Evolutionary conservation across 2,113 vertebrate species (phyloP).

Genomic region (Corythaixoides concolor): DNA sequence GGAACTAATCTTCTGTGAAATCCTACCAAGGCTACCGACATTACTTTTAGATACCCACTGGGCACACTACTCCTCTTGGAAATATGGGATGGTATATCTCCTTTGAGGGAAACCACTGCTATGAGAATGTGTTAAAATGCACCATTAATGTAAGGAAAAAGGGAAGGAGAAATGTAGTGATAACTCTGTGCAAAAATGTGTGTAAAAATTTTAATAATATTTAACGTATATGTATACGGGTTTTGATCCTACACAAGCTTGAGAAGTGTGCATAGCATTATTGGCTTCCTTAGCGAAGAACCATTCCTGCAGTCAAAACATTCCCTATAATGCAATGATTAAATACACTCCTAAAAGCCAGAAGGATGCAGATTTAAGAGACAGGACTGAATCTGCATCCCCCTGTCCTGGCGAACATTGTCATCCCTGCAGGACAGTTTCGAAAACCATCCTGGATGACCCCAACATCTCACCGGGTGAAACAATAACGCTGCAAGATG

Average conservation of each 20-base stretch:
- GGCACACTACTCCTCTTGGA: background rate
- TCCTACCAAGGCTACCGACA: background rate
- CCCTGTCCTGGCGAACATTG: too few relatives aligned
- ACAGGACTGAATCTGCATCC: too few relatives aligned
- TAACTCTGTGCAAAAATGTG: background rate
- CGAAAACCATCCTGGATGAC: background rate
- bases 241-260: background rate
- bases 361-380: too few relatives aligned
- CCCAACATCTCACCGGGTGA: fast-evolving
- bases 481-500: background rate
- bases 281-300: too few relatives aligned
- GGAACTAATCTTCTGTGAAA: background rate
- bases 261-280: background rate
- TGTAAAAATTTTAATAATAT: background rate
- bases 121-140: background rate
- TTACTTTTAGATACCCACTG: fast-evolving
- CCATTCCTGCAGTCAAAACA: background rate
- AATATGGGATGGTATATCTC: background rate
- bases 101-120: background rate
- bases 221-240: background rate
- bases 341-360: background rate
- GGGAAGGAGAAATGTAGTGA: too few relatives aligned
- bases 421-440: too few relatives aligned
- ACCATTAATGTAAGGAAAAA: background rate
- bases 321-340: background rate